Evolutionary conservation across 2,113 vertebrate genomes (phyloP).

Genomic region (Rhea americana): DNA sequence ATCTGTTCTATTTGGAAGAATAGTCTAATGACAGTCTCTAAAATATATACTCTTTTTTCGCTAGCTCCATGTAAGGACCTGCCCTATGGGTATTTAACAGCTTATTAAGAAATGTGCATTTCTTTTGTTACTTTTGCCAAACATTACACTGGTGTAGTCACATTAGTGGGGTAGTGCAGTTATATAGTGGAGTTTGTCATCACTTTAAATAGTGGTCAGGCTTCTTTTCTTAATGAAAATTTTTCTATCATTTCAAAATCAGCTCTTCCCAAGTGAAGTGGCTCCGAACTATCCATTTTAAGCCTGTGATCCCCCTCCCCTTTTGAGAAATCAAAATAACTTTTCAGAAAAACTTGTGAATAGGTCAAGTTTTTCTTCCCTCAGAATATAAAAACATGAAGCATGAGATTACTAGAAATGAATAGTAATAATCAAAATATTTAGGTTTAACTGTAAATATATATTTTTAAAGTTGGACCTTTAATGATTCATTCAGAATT

Average conservation of each 20-base stretch:
- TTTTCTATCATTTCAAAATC: not conserved
- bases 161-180: not conserved
- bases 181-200: not conserved
- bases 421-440: not conserved
- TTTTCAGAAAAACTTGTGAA: not conserved
- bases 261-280: not conserved
- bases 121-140: not conserved
- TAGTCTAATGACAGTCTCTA: not conserved
- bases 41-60: not conserved
- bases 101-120: not conserved
- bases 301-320: too few species aligned
- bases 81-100: not conserved
- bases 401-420: not conserved
- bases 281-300: not conserved
- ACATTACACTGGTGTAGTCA: accelerated
- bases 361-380: not conserved
- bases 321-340: not conserved
- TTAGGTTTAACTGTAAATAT: not conserved
- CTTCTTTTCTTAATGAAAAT: not conserved
- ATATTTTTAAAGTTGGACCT: not conserved
- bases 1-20: not conserved
- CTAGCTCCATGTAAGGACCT: not conserved
- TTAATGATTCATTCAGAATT: not conserved
- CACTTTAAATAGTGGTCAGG: not conserved
- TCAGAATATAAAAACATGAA: not conserved